phyloP scores from a whole-genome alignment of 2,113 vertebrate species.

The Xiphophorus couchianus region DNA sequence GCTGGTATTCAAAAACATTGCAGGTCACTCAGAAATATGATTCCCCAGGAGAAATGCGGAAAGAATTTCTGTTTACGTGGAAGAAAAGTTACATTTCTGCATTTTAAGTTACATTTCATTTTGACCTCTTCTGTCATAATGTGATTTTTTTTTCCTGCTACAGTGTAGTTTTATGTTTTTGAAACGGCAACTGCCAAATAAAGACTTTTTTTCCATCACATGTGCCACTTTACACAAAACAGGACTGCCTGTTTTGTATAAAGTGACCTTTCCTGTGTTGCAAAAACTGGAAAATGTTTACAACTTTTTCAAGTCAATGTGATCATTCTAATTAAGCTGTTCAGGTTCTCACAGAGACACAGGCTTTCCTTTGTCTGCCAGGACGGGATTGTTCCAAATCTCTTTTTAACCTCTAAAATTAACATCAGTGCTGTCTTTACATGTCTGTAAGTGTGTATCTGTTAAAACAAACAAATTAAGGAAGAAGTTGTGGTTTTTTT shows the following conservation, averaged over 20 bases:
- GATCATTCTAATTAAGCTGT: neutral
- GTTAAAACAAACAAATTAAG: neutral
- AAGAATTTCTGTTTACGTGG: neutral
- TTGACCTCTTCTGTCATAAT: neutral
- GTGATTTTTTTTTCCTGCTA: too few species aligned
- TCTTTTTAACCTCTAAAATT: neutral
- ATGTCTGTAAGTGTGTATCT: neutral
- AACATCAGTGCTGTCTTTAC: conserved; percentile 1
- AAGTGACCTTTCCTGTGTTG: neutral
- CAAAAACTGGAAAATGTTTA: too few species aligned
- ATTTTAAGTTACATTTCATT: neutral
- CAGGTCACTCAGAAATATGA: neutral
- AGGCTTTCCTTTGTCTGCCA: neutral
- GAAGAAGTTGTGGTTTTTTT: neutral
- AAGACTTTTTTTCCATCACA: neutral
- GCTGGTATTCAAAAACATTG: neutral
- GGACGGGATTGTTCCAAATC: neutral
- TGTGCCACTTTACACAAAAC: too few species aligned
- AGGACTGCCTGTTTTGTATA: neutral
- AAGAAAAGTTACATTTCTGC: neutral
- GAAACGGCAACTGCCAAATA: neutral
- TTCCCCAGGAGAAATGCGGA: neutral
- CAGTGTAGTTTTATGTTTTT: neutral
- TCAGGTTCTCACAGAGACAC: neutral
- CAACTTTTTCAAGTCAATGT: neutral